Evolutionary conservation across 2,113 vertebrate genomes (phyloP), one percentile per base, ranked within the genome.

Genomic region (Pygoscelis antarcticus): DNA sequence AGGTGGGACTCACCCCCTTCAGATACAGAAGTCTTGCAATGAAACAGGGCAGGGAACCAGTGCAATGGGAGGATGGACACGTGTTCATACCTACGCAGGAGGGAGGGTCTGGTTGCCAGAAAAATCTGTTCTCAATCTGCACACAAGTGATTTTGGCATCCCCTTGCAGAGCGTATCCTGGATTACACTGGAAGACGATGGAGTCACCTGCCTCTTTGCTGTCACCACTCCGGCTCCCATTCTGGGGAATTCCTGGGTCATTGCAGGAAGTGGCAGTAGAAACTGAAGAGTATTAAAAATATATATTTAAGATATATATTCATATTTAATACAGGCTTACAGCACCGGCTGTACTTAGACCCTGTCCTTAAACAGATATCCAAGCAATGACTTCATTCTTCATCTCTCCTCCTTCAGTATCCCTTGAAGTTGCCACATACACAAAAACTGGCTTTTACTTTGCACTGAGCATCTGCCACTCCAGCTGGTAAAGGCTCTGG

Each of bases 201-300:
- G 99, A 98, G 97, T 99, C 99, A 0, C 99, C 99, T 0, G 99
- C 99, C 93, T 99, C 99, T 81, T 92, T 98, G 97, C 99, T 99
- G 98, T 99, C 98, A 1, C 99, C 99, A 2, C 99, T 98, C 15
- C 99, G 98, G 84, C 99, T 99, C 65, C 99, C 99, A 2, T 99
- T 99, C 94, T 99, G 99, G 1, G 99, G 99, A 77, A 99, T 97
- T 9, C 99, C 99, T 1, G 99, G 99, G 96, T 99, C 99, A 34
- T 99, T 99, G 98, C 99, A 99, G 76, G 99, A 99, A 1, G 99
- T 99, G 21, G 99, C 99, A 25, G 99, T 99, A 65, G 99, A 99
- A 64, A 99, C 99, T 99, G 88, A 2, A 36, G 90, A 87, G 44
- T 17, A 84, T 64, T 55, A 58, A 82, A 86, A 44, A 54, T 4